Conservation (phyloP, 2,113 vertebrate species). For the Notothenia coriiceps region DNA sequence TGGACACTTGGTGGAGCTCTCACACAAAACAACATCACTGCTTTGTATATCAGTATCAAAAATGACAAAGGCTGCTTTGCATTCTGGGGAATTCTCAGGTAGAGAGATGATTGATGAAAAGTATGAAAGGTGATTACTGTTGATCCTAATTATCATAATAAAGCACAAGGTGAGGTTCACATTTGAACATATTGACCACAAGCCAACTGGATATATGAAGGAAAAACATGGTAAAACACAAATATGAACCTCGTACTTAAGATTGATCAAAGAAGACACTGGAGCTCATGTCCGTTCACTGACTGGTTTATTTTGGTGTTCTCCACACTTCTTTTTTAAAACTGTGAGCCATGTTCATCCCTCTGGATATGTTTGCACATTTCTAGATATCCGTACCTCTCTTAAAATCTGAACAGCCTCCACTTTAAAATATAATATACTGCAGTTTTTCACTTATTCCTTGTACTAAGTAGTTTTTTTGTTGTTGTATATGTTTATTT, state of each 20-base stretch:
- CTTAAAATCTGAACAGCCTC: too few relatives aligned
- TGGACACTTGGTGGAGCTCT: conserved; percentile 55
- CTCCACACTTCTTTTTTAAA: too few relatives aligned
- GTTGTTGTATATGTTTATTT: too few relatives aligned
- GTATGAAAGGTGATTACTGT: background rate
- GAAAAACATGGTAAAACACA: background rate
- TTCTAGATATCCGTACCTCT: too few relatives aligned
- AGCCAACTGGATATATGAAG: background rate
- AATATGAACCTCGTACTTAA: too few relatives aligned
- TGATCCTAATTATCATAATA: background rate
- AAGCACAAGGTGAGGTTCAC: background rate
- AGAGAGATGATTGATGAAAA: background rate
- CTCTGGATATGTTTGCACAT: too few relatives aligned
- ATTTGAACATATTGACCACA: background rate
- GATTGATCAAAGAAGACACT: too few relatives aligned
- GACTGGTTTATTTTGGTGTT: too few relatives aligned
- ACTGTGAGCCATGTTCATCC: too few relatives aligned
- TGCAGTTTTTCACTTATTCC: too few relatives aligned
- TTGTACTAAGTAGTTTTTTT: too few relatives aligned
- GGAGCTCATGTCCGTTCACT: background rate
- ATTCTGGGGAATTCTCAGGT: background rate
- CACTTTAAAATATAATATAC: too few relatives aligned
- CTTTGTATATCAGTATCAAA: background rate
- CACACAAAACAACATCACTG: conserved; percentile 3
- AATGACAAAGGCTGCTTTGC: background rate